Conservation (phyloP, 1,140 invertebrate genomes). For the Rhopalosiphum maidis region DNA sequence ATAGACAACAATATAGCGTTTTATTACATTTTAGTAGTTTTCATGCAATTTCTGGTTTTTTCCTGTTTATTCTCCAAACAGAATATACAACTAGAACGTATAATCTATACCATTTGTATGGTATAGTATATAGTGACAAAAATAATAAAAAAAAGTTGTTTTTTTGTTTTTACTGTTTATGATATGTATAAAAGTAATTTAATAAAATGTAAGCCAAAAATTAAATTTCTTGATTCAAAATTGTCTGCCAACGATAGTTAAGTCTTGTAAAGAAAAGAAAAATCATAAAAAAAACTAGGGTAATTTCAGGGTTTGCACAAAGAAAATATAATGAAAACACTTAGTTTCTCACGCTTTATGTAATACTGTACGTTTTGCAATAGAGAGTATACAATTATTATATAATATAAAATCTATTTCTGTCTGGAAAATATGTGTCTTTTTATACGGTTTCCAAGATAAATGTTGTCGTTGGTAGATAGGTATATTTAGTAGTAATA, state of each 20-base stretch:
- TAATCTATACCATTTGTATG: neutral
- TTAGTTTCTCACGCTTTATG: neutral
- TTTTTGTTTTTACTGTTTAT: neutral
- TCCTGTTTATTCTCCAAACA: neutral
- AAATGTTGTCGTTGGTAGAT: neutral
- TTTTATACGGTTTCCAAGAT: neutral
- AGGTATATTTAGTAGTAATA: neutral
- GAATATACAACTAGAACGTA: neutral
- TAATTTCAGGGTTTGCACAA: neutral
- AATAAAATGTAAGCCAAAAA: neutral
- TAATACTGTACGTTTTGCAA: neutral
- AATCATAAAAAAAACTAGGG: neutral
- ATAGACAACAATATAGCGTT: neutral
- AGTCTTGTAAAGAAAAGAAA: neutral
- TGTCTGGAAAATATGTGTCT: neutral
- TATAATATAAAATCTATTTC: neutral
- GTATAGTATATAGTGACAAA: neutral
- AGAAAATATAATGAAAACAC: neutral
- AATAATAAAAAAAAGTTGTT: neutral
- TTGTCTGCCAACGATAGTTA: neutral
- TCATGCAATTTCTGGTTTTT: neutral
- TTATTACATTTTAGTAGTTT: neutral
- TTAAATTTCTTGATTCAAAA: slow-evolving; percentile 6
- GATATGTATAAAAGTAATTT: neutral
- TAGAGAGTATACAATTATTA: neutral